Percentiles rank a stretch among this genome's conserved stretches.
Conservation (phyloP, 2,888 invertebrate species). For the Archips xylosteana region DNA sequence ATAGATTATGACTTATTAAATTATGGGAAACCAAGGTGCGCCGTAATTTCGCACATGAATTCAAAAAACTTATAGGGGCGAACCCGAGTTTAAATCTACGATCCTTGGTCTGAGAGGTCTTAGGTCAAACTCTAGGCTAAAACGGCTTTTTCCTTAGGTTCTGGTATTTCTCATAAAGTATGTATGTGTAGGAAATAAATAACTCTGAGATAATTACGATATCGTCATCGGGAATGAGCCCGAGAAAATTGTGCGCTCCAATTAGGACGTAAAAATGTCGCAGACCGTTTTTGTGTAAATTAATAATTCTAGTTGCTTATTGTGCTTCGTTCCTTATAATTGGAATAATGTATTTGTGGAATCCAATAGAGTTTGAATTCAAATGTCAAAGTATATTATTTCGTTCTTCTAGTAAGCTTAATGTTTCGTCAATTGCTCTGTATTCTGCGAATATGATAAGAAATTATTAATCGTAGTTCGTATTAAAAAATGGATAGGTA, state of each 20-base stretch:
- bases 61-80: no score
- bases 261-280: constrained; percentile 73
- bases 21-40: no score
- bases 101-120: no score
- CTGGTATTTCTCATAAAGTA: constrained; percentile 31
- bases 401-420: background rate
- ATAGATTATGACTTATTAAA: no score
- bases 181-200: constrained; percentile 58
- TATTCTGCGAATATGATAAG: no score
- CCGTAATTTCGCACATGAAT: no score
- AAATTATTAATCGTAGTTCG: no score
- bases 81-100: no score
- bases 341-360: constrained; percentile 47
- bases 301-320: constrained; percentile 58
- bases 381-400: constrained; percentile 20
- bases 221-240: constrained; percentile 67
- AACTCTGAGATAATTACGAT: constrained; percentile 69
- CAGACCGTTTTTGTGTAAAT: constrained; percentile 62
- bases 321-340: constrained; percentile 57
- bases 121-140: no score
- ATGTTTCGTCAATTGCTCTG: background rate
- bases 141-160: no score
- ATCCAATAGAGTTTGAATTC: constrained; percentile 30
- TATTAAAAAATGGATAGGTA: no score
- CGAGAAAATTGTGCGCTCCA: constrained; percentile 64